These are phyloP conservation scores for Gallirallus australis DNA, from an alignment of 2,797 vertebrate species.

Conservation along the genomic window DNA sequence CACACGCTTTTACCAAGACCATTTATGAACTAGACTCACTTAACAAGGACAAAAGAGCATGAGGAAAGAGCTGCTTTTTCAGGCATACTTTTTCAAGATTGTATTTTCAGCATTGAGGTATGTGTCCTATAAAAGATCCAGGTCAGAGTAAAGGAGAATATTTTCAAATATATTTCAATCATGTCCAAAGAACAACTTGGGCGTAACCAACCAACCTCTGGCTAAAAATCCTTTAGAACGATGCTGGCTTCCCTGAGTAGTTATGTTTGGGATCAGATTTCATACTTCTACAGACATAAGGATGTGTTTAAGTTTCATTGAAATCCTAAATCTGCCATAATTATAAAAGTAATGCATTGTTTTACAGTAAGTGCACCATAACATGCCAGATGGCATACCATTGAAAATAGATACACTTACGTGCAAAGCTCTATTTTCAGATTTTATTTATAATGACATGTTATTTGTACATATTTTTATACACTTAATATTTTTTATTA, in stretches of 20 bases:
- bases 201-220: background rate
- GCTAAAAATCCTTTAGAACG: background rate
- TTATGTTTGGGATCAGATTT: background rate
- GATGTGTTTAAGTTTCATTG: background rate
- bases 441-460: background rate
- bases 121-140: background rate
- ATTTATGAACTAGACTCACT: constrained; percentile 27
- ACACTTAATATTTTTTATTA: background rate
- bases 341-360: background rate
- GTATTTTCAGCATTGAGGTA: background rate
- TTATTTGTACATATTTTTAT: background rate
- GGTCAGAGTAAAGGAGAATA: background rate
- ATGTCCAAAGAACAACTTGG: background rate
- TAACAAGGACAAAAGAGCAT: constrained; percentile 41
- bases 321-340: background rate
- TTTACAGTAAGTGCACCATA: background rate
- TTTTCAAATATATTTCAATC: background rate
- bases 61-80: constrained; percentile 14
- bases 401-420: constrained; percentile 13
- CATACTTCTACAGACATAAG: background rate
- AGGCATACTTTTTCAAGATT: background rate
- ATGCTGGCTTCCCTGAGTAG: background rate
- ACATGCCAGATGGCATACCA: background rate
- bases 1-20: constrained; percentile 41
- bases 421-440: background rate